Conservation (phyloP, 2,888 invertebrate species). For the Morpho deidamia region DNA sequence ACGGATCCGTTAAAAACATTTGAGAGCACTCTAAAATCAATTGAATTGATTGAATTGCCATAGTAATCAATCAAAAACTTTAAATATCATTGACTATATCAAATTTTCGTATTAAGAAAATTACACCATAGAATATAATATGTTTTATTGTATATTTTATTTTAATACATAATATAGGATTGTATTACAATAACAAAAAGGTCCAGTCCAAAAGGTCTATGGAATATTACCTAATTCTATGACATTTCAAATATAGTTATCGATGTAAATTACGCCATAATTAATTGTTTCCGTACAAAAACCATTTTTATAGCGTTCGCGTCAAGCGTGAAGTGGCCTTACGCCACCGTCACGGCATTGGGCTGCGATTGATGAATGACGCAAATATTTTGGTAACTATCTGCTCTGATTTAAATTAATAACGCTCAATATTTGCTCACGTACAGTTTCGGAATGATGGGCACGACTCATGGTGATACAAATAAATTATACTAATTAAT, state of each 20-base stretch:
- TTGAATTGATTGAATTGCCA: no score
- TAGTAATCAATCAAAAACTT: no score
- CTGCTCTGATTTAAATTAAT: constrained; percentile 18
- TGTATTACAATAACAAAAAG: no score
- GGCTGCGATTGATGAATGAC: constrained; percentile 9
- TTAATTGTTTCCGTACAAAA: constrained; percentile 1
- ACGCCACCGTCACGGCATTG: constrained; percentile 12
- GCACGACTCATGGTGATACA: constrained; percentile 20
- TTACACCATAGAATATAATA: no score
- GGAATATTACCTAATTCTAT: background rate
- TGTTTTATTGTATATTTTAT: no score
- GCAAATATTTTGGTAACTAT: constrained; percentile 21
- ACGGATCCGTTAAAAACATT: no score
- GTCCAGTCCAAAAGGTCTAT: no score
- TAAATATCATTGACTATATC: no score
- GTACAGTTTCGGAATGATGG: constrained; percentile 15
- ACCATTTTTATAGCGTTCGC: background rate
- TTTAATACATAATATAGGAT: no score
- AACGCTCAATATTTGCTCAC: constrained; percentile 20
- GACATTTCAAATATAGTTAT: background rate
- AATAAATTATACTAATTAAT: constrained; percentile 19
- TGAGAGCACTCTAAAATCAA: no score
- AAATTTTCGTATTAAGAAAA: no score
- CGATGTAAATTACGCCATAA: background rate
- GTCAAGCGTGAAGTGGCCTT: constrained; percentile 5